Base-by-base conservation (phyloP, 2,888 invertebrate species). In the Vesta saturnalis region DNA sequence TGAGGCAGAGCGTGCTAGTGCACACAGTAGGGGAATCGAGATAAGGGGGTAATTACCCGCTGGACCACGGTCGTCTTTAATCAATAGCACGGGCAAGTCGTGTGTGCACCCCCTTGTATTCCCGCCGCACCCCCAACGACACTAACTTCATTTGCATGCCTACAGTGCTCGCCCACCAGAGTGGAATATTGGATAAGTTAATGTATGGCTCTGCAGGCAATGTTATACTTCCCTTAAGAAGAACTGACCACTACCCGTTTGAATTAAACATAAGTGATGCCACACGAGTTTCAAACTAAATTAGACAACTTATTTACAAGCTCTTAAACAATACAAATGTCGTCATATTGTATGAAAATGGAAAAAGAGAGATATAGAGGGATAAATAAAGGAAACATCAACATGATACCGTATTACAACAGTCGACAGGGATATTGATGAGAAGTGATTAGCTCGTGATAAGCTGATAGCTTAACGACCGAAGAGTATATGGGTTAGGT, bases 131-230 rank as follows among this genome's bases (percentile, higher is more conserved):
- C 68, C 70, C 69, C 79, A 75, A 75, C 80, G 81, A 81, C 82
- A 81, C 81, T 83, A 83, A 83, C 84, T 84, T 84, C 83, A 84
- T 84, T 84, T 84, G 83, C 84, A 84, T 84, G 84, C 84, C 83
- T 81, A 80, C 81, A 64, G 69, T 64, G 81, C 80, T 82, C 80
- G 80, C 80, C 78, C 77, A 76, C 81, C 82, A 82, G 82, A 83
- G 83, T 82, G 83, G 83, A 83, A 83, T 83, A 83, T 78, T 82
- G 82, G 81, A 82, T 82, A 83, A 82, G 82, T 82, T 83, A 83
- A 83, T 82, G 83, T 82, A 82, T 81, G 81, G 80, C 80, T 77
- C 75, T 74, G 75, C 73, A 73, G 72, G 73, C 74, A 72, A 74
- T 73, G 68, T 68, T 68, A 56, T 69, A 69, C 64, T 69, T 69